Evolutionary conservation across 2,797 vertebrate species (phyloP), one percentile per base, ranked within the genome.

Genomic region (Jordanella pulchra): DNA sequence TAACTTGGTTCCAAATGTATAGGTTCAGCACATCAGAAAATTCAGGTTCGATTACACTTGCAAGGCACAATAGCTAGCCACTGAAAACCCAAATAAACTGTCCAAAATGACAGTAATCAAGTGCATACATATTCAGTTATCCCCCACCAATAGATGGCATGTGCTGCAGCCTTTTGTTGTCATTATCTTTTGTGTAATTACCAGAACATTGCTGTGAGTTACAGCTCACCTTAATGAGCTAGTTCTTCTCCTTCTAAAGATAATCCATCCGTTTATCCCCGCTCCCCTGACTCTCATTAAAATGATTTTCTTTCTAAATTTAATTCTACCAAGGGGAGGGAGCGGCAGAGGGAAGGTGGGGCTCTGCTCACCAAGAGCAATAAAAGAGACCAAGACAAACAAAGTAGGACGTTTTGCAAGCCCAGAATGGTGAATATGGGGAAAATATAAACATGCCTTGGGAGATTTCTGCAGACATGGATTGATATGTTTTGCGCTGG

Each of bases 221-320:
- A 86, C 84, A 85, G 89, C 83, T 89, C 88, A 92, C 91, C 91
- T 92, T 94, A 92, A 93, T 93, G 91, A 94, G 89, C 90, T 84
- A 86, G 82, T 90, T 87, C 79, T 86, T 91, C 87, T 91, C 89
- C 90, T 91, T 89, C 90, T 82, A 87, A 89, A 91, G 89, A 90
- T 92, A 91, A 93, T 92, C 88, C 89, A 90, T 84, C 89, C 88
- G 72, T 90, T 93, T 93, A 93, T 91, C 85, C 90, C 81, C 72
- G 73, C 79, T 93, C 92, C 92, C 92, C 80, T 82, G 92, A 86
- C 90, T 91, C 92, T 92, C 92, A 89, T 93, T 92, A 92, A 92
- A 93, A 90, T 89, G 69, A 92, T 93, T 91, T 92, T 90, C 85
- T 87, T 88, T 89, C 88, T 89, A 89, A 90, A 92, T 93, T 87